Evolutionary conservation across 1,140 invertebrate genomes (phyloP).

Genomic region (Choristoneura fumiferana): DNA sequence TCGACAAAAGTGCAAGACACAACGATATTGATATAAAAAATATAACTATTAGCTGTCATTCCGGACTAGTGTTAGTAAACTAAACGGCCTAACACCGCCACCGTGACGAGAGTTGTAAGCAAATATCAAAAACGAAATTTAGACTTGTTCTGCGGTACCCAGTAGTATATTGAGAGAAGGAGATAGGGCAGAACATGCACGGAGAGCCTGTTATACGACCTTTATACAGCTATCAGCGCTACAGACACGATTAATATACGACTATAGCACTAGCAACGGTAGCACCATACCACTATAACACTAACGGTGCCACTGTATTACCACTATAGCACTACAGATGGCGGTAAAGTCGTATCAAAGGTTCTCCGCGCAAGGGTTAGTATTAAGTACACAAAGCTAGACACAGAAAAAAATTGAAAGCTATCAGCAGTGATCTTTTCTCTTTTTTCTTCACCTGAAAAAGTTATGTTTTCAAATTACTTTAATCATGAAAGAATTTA

Average conservation of each 20-base stretch:
- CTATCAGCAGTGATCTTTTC: constrained; percentile 53
- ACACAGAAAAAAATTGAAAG: constrained; percentile 60
- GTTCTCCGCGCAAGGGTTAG: constrained; percentile 51
- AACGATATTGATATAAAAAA: constrained; percentile 67
- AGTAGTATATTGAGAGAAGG: constrained; percentile 36
- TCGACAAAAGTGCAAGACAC: constrained; percentile 74
- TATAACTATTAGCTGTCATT: constrained; percentile 71
- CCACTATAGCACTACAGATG: constrained; percentile 11
- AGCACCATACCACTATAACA: background rate
- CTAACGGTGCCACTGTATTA: background rate
- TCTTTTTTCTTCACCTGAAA: constrained; percentile 64
- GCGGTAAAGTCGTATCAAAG: constrained; percentile 29
- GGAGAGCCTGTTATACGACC: constrained; percentile 52
- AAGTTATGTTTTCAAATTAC: constrained; percentile 29
- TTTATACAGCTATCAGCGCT: background rate
- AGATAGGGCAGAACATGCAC: constrained; percentile 61
- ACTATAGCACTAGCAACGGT: constrained; percentile 7
- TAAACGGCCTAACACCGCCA: constrained; percentile 76
- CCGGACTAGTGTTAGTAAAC: constrained; percentile 66
- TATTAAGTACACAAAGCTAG: constrained; percentile 60
- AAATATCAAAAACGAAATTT: constrained; percentile 79
- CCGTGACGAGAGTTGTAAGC: constrained; percentile 71
- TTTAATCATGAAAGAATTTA: constrained; percentile 13
- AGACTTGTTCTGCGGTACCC: constrained; percentile 73
- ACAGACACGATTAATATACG: background rate